Evolutionary conservation across 2,113 vertebrate species (phyloP).

Genomic region (Illadopsis cleaveri): DNA sequence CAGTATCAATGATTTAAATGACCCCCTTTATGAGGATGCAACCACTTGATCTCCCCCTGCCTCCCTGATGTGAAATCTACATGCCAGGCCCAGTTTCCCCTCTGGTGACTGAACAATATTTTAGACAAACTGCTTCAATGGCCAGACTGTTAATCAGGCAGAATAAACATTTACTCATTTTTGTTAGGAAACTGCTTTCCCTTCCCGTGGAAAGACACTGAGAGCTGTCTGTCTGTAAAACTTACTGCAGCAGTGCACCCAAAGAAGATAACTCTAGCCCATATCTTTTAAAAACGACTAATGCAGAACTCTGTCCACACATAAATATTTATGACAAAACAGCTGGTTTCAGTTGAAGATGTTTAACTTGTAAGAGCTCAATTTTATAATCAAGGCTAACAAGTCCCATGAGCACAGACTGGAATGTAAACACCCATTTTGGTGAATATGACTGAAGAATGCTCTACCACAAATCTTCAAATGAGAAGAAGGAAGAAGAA

Average conservation of each 20-base stretch:
- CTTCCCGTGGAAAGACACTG: not conserved
- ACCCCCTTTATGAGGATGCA: not conserved
- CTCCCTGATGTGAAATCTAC: not conserved
- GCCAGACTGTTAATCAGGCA: constrained; percentile 16
- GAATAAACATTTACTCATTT: constrained; percentile 4
- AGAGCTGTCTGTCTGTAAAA: not conserved
- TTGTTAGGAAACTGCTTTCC: constrained; percentile 26
- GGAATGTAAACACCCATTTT: not conserved
- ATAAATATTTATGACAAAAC: constrained; percentile 26
- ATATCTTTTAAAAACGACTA: not conserved
- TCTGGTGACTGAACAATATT: not conserved
- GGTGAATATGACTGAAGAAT: not conserved
- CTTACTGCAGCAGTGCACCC: not conserved
- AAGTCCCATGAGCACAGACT: not conserved
- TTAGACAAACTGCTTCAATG: not conserved
- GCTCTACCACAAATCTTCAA: not conserved
- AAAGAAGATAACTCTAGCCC: not conserved
- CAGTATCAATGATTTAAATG: not conserved
- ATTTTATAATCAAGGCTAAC: not conserved
- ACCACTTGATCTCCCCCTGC: not conserved
- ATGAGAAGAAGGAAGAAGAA: not conserved
- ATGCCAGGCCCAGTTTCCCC: not conserved
- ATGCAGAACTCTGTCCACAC: not conserved
- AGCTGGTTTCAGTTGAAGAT: not conserved
- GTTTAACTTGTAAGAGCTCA: not conserved